phyloP scores from a whole-genome alignment of 2,797 vertebrate genomes.

The Limosa lapponica region DNA sequence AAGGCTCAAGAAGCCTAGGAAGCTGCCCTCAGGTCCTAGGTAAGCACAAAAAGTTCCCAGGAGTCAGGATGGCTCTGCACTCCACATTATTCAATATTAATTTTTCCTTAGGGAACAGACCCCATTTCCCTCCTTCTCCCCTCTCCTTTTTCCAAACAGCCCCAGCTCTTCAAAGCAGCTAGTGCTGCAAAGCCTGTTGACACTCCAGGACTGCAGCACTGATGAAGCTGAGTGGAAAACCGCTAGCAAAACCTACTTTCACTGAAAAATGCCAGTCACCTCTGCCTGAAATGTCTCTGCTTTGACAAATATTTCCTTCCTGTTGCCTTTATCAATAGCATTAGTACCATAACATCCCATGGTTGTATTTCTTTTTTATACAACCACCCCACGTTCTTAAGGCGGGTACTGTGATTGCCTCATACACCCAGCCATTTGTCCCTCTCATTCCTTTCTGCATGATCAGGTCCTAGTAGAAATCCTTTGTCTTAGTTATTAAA shows the following conservation, averaged over 20 bases:
- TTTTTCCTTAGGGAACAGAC: neutral
- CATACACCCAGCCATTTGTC: neutral
- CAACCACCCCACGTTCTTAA: fast-evolving
- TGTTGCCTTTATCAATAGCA: neutral
- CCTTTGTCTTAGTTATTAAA: neutral
- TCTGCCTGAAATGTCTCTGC: neutral
- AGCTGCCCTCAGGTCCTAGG: neutral
- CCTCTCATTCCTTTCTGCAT: neutral
- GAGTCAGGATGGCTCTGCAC: neutral
- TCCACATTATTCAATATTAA: neutral
- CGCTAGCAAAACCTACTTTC: neutral
- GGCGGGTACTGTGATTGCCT: neutral
- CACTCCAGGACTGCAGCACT: neutral
- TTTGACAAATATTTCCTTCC: neutral
- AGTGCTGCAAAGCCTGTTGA: neutral
- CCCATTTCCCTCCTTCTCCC: too few relatives aligned
- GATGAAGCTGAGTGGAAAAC: neutral
- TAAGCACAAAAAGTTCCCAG: neutral
- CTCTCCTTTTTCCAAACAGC: neutral
- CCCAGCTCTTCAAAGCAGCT: neutral
- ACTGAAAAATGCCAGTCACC: neutral
- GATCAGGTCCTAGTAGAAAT: neutral
- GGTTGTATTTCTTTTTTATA: neutral
- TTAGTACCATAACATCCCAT: neutral
- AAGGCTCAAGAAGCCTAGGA: neutral